Evolutionary conservation across 1,140 invertebrate species (phyloP).

Genomic region (Cyphomyrmex costatus): DNA sequence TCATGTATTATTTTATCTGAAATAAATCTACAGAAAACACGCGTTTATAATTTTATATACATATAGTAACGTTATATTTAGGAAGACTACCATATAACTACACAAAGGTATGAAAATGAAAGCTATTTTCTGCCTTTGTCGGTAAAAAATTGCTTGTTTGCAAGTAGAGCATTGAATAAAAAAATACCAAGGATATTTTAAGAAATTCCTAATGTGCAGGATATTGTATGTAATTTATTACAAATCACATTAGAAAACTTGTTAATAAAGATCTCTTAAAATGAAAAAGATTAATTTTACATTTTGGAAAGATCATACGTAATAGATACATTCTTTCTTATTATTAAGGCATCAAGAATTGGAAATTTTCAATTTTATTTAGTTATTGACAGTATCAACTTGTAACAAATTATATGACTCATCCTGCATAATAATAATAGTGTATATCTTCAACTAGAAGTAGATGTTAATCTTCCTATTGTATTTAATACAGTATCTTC

Average conservation of each 20-base stretch:
- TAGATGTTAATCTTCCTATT: constrained; percentile 51
- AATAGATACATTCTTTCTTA: background rate
- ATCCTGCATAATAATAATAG: constrained; percentile 24
- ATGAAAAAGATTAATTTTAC: background rate
- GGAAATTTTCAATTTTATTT: background rate
- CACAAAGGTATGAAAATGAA: constrained; percentile 11
- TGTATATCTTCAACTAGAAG: constrained; percentile 59
- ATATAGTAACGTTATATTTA: constrained; percentile 13
- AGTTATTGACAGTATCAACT: background rate
- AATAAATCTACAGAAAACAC: constrained; percentile 14
- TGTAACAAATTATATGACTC: constrained; percentile 43
- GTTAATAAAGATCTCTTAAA: background rate
- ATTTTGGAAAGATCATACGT: background rate
- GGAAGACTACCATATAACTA: constrained; percentile 1
- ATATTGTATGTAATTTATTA: constrained; percentile 13
- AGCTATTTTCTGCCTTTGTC: background rate
- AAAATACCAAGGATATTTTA: constrained; percentile 16
- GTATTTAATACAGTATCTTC: constrained; percentile 56
- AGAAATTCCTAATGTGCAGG: constrained; percentile 3
- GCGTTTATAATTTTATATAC: constrained; percentile 24
- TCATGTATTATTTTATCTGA: background rate
- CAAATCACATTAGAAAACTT: constrained; percentile 22
- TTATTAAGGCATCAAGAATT: constrained; percentile 12
- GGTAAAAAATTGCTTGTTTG: constrained; percentile 30
- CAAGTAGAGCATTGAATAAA: constrained; percentile 25